Conservation (phyloP, 2,797 vertebrate species). For the Urosaurus nigricauda region DNA sequence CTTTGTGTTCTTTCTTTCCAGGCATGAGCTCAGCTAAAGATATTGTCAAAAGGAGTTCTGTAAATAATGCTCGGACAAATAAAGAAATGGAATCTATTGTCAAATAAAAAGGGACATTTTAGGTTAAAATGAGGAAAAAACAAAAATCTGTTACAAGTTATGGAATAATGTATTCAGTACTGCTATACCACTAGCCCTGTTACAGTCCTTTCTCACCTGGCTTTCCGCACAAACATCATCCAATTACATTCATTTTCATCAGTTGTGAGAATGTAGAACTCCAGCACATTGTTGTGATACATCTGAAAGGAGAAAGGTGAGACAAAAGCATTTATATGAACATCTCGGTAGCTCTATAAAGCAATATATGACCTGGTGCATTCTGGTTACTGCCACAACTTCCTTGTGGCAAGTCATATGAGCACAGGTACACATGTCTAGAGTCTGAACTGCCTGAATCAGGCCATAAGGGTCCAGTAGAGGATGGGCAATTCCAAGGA, state of each 20-base stretch:
- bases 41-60: neutral
- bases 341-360: neutral
- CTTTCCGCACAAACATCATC: slow-evolving; percentile 99
- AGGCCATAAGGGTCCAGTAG: neutral
- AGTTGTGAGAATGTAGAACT: slow-evolving; percentile 91
- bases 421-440: neutral
- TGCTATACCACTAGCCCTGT: neutral
- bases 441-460: neutral
- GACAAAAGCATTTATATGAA: neutral
- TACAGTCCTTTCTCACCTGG: slow-evolving; percentile 81
- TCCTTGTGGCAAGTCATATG: neutral
- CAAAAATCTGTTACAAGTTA: neutral
- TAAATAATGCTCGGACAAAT: neutral
- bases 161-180: neutral
- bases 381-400: neutral
- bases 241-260: slow-evolving; percentile 98
- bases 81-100: neutral
- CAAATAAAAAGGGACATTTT: neutral
- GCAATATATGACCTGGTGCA: neutral
- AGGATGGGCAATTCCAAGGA: too few species aligned
- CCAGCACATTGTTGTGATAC: slow-evolving; percentile 91
- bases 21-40: neutral
- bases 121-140: neutral
- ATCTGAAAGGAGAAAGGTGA: slow-evolving; percentile 81
- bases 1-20: too few species aligned